Percentiles rank a stretch among this genome's conserved stretches.
These are phyloP conservation scores for Podocnemis expansa DNA, from an alignment of 2,113 vertebrate species.

Conservation along the genomic window DNA sequence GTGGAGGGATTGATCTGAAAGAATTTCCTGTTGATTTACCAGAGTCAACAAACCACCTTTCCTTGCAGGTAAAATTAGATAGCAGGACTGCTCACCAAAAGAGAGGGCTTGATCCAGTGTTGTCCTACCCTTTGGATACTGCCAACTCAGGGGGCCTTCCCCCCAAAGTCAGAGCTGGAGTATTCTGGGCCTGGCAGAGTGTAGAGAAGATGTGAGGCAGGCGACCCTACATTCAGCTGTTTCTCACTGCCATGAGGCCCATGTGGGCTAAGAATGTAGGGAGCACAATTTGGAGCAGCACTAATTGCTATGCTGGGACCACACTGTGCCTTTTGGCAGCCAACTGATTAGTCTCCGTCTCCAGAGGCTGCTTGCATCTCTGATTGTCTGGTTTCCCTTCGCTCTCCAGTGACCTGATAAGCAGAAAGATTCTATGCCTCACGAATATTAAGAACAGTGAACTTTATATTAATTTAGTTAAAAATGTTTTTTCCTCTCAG, in stretches of 20 bases:
- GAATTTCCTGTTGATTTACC: constrained; percentile 88
- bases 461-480: background rate
- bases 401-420: background rate
- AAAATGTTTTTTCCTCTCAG: background rate
- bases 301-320: background rate
- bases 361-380: too few relatives aligned
- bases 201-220: background rate
- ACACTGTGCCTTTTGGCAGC: background rate
- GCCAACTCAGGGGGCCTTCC: background rate
- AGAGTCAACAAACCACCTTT: constrained; percentile 87
- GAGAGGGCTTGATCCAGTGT: background rate
- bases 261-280: background rate
- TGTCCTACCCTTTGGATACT: background rate
- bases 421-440: background rate
- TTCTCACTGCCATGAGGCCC: background rate
- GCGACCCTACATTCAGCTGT: accelerated
- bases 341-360: background rate
- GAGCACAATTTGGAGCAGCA: background rate
- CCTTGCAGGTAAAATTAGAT: constrained; percentile 85
- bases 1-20: constrained; percentile 89
- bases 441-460: background rate
- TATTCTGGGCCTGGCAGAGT: background rate
- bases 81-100: background rate
- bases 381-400: background rate
- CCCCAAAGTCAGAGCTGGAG: background rate